Conservation (phyloP, 1,140 invertebrate species). For the Cepaea nemoralis region DNA sequence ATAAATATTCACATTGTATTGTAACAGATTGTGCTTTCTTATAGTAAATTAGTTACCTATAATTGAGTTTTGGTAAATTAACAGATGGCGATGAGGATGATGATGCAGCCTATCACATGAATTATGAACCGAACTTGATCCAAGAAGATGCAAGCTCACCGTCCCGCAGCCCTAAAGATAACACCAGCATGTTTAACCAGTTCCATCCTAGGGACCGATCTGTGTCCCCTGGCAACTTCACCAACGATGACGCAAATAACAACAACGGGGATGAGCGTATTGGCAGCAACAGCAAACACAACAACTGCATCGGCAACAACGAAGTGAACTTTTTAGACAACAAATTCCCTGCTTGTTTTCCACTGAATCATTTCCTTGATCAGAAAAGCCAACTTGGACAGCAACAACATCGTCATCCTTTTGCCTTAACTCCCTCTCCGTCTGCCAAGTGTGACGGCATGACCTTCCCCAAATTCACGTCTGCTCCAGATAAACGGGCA, state of each 20-base stretch:
- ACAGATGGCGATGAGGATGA: conserved; percentile 31
- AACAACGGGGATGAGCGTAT: not conserved
- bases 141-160: not conserved
- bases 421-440: not conserved
- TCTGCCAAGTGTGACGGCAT: not conserved
- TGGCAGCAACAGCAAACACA: conserved; percentile 12
- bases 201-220: not conserved
- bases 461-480: not conserved
- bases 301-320: not conserved
- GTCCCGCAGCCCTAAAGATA: conserved; percentile 8
- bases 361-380: conserved; percentile 3
- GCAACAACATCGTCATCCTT: not conserved
- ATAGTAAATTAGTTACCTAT: too few species aligned
- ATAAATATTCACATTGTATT: too few species aligned
- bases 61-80: too few species aligned
- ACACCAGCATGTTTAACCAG: not conserved
- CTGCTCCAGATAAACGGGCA: not conserved
- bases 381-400: not conserved
- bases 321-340: conserved; percentile 26
- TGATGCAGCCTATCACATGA: not conserved
- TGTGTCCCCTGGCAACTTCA: not conserved
- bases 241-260: not conserved
- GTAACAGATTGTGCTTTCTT: too few species aligned
- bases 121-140: conserved; percentile 13
- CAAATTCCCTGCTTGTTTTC: not conserved